Conservation (phyloP, 1,140 invertebrate species). For the Formica selysi region DNA sequence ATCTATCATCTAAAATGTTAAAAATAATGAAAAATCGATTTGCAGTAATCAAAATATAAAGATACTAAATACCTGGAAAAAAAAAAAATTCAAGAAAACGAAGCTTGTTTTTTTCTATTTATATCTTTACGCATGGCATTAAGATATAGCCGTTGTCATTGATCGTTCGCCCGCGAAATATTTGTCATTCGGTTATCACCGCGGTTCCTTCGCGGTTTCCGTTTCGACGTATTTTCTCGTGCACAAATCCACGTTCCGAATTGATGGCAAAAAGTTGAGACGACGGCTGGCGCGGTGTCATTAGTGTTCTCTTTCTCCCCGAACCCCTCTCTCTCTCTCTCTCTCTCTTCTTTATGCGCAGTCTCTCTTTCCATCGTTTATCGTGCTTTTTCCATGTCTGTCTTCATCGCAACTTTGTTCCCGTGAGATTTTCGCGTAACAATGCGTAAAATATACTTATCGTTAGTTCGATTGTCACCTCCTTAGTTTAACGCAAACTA, state of each 20-base stretch:
- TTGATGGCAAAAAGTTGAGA: slow-evolving; percentile 77
- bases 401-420: slow-evolving; percentile 45
- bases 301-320: slow-evolving; percentile 78
- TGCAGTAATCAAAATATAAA: too few relatives aligned
- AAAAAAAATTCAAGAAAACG: too few relatives aligned
- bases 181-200: slow-evolving; percentile 43
- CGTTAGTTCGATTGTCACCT: too few relatives aligned
- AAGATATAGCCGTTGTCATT: not conserved
- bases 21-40: too few relatives aligned
- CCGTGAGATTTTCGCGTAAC: slow-evolving; percentile 17
- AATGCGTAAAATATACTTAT: not conserved
- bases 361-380: slow-evolving; percentile 56
- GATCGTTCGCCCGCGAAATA: not conserved
- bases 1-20: too few relatives aligned
- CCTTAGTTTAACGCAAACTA: not conserved
- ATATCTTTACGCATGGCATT: not conserved
- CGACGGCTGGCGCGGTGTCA: slow-evolving; percentile 79
- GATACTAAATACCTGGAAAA: too few relatives aligned
- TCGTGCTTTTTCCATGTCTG: slow-evolving; percentile 53
- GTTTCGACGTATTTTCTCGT: slow-evolving; percentile 47
- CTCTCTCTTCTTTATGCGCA: slow-evolving; percentile 52
- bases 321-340: slow-evolving; percentile 15
- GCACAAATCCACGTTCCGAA: slow-evolving; percentile 65
- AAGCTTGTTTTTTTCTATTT: too few relatives aligned
- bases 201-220: not conserved